A percentile compares a stretch with the other conserved stretches of the same genome.
These are phyloP conservation scores for Antheraea mylitta DNA, from an alignment of 1,140 invertebrate genomes.

Conservation along the genomic window DNA sequence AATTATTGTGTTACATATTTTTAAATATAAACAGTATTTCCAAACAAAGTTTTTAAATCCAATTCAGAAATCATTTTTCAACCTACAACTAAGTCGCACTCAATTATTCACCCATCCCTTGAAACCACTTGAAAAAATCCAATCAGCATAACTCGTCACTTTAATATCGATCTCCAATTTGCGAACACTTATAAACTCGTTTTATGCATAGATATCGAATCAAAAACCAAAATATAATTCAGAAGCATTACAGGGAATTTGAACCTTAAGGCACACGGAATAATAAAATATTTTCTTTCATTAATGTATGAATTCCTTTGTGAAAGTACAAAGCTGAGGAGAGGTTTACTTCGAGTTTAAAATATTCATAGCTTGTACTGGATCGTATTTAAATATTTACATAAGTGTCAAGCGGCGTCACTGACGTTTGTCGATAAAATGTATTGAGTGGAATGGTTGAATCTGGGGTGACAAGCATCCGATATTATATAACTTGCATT, in stretches of 20 bases:
- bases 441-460: slow-evolving; percentile 61
- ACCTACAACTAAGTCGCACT: slow-evolving; percentile 63
- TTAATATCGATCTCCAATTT: slow-evolving; percentile 77
- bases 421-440: slow-evolving; percentile 75
- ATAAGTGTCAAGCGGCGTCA: slow-evolving; percentile 78
- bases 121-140: slow-evolving; percentile 74
- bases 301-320: slow-evolving; percentile 52
- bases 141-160: slow-evolving; percentile 78
- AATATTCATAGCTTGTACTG: slow-evolving; percentile 80
- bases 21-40: background rate
- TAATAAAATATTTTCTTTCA: slow-evolving; percentile 54
- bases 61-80: slow-evolving; percentile 20
- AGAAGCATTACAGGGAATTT: slow-evolving; percentile 37
- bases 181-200: slow-evolving; percentile 73
- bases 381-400: slow-evolving; percentile 81
- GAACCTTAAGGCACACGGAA: slow-evolving; percentile 44
- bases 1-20: background rate
- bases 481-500: background rate
- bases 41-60: background rate
- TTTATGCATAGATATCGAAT: slow-evolving; percentile 72
- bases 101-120: slow-evolving; percentile 71
- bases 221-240: slow-evolving; percentile 41
- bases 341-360: slow-evolving; percentile 77
- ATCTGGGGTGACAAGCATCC: slow-evolving; percentile 31
- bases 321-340: slow-evolving; percentile 61